Evolutionary conservation across 2,113 vertebrate species (phyloP).

Genomic region (Perca flavescens): DNA sequence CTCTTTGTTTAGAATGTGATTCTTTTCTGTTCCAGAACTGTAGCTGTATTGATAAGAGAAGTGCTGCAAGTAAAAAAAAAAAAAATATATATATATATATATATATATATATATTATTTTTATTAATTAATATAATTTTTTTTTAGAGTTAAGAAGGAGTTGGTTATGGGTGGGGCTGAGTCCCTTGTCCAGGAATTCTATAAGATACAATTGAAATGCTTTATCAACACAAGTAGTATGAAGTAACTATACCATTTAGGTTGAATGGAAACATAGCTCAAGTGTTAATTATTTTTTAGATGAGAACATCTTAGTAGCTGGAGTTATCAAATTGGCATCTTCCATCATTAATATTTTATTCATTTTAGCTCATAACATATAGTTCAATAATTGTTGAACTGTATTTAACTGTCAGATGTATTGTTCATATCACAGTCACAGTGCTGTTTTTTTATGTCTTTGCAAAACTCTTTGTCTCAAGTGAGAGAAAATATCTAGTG

Average conservation of each 20-base stretch:
- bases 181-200: not conserved
- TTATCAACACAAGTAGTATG: not conserved
- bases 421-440: not conserved
- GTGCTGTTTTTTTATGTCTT: not conserved
- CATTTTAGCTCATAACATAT: not conserved
- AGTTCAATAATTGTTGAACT: not conserved
- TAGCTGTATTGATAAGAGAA: conserved; percentile 26
- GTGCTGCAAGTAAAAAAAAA: not conserved
- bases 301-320: not conserved
- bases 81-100: too few relatives aligned
- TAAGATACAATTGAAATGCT: not conserved
- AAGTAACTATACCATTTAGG: not conserved
- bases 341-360: not conserved
- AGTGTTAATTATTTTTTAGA: not conserved
- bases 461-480: not conserved
- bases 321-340: not conserved
- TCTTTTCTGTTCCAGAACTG: conserved; percentile 28
- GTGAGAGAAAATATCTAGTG: not conserved
- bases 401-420: not conserved
- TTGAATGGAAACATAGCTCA: not conserved
- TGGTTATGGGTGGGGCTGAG: not conserved
- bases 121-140: not conserved
- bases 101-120: not conserved
- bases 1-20: conserved; percentile 62
- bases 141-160: not conserved